phyloP scores from a whole-genome alignment of 2,888 invertebrate genomes.

The Idaea aversata region DNA sequence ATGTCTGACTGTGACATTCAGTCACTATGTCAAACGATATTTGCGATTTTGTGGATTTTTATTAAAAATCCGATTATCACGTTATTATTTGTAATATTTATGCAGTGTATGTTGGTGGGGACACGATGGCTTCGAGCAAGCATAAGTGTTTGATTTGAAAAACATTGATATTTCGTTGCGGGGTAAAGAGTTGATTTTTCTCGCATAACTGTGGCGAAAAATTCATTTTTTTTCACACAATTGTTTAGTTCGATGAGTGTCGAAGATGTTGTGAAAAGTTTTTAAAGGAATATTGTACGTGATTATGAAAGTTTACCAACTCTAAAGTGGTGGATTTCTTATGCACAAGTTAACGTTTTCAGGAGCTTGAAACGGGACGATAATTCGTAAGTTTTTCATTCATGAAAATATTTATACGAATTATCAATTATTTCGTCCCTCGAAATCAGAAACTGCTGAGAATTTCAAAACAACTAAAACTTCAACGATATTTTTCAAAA shows the following conservation, averaged over 20 bases:
- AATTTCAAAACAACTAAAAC: too few species aligned
- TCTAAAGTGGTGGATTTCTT: neutral
- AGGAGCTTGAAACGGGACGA: neutral
- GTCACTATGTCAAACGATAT: neutral
- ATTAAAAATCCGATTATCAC: neutral
- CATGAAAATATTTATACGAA: too few species aligned
- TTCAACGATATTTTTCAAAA: too few species aligned
- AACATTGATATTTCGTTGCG: neutral
- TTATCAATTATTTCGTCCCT: too few species aligned
- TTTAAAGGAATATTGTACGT: neutral
- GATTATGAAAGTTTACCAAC: neutral
- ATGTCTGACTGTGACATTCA: neutral
- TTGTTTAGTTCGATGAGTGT: neutral
- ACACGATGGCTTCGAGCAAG: neutral
- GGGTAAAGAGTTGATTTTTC: neutral
- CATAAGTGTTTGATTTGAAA: neutral
- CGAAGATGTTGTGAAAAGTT: neutral
- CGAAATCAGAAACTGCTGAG: too few species aligned
- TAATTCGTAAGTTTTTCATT: neutral
- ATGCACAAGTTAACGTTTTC: neutral
- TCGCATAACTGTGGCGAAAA: neutral
- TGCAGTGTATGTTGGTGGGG: neutral
- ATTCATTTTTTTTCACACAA: neutral
- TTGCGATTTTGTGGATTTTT: neutral
- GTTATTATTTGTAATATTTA: neutral